Percentiles rank a stretch among this genome's conserved stretches.
phyloP scores from a whole-genome alignment of 92 coral and sea anemone species.

The Metridium senile region DNA sequence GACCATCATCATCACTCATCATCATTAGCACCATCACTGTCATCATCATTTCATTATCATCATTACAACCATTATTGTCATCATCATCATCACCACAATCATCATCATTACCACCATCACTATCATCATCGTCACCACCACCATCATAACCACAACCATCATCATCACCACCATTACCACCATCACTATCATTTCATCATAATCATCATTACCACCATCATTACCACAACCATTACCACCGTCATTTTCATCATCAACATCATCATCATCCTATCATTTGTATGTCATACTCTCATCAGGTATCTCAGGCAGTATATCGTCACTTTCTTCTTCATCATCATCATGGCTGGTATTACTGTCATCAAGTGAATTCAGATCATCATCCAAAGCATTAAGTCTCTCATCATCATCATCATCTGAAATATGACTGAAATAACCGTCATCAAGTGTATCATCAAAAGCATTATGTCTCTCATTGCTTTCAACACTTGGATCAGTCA shows the following conservation, averaged over 20 bases:
- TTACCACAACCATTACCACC: neutral
- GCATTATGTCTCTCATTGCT: conserved; percentile 18
- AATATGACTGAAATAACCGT: too few relatives aligned
- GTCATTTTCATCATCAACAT: neutral
- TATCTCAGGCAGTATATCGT: conserved; percentile 17
- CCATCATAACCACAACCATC: too few relatives aligned
- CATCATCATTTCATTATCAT: too few relatives aligned
- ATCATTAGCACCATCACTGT: too few relatives aligned
- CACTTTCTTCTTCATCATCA: neutral
- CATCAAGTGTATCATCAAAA: too few relatives aligned
- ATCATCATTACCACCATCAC: too few relatives aligned
- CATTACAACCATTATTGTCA: too few relatives aligned
- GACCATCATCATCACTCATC: too few relatives aligned
- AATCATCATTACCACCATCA: neutral
- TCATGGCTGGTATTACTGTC: neutral
- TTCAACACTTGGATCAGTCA: conserved; percentile 12
- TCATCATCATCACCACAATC: too few relatives aligned
- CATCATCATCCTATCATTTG: neutral
- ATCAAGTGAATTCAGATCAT: neutral
- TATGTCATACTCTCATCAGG: conserved; percentile 19
- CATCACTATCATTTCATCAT: too few relatives aligned
- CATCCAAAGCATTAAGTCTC: conserved; percentile 3
- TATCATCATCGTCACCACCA: neutral
- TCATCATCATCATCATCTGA: too few relatives aligned
- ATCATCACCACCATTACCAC: too few relatives aligned